Percentiles rank a stretch among this genome's conserved stretches.
phyloP scores from a whole-genome alignment of 2,797 vertebrate species.

The Gambelia wislizenii region DNA sequence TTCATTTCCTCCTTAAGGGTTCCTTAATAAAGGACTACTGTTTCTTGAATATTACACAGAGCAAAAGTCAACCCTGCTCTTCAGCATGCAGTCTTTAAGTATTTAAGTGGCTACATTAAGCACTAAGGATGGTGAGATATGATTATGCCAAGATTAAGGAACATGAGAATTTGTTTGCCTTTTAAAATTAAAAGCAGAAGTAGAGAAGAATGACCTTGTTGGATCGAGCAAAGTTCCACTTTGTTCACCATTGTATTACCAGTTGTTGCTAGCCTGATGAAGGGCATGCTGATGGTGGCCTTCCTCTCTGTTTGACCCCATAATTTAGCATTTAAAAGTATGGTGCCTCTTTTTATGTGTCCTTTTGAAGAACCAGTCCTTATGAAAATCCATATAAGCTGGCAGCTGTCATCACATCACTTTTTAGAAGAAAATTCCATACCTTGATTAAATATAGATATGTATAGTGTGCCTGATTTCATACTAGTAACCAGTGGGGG shows the following conservation, averaged over 20 bases:
- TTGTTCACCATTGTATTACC: not conserved
- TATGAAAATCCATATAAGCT: not conserved
- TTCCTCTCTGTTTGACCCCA: not conserved
- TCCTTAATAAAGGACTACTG: conserved; percentile 11
- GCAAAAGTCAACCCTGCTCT: conserved; percentile 43
- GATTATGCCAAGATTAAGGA: conserved; percentile 26
- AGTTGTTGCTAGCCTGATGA: not conserved
- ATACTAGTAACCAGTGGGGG: not conserved
- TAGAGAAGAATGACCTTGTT: not conserved
- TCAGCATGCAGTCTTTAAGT: conserved; percentile 21
- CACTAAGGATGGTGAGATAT: conserved; percentile 14
- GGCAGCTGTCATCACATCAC: not conserved
- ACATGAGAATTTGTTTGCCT: conserved; percentile 21
- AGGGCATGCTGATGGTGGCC: not conserved
- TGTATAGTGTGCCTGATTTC: not conserved
- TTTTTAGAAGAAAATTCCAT: not conserved
- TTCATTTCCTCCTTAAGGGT: conserved; percentile 65
- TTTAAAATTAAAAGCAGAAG: not conserved
- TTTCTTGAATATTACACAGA: conserved; percentile 51
- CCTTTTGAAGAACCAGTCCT: not conserved
- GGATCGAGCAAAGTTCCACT: not conserved
- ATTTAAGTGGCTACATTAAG: not conserved
- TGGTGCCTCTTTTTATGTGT: not conserved
- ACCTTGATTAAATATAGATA: not conserved
- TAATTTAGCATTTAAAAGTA: not conserved